Conservation (phyloP, 2,888 invertebrate species). For the Drosophila buzzatii region DNA sequence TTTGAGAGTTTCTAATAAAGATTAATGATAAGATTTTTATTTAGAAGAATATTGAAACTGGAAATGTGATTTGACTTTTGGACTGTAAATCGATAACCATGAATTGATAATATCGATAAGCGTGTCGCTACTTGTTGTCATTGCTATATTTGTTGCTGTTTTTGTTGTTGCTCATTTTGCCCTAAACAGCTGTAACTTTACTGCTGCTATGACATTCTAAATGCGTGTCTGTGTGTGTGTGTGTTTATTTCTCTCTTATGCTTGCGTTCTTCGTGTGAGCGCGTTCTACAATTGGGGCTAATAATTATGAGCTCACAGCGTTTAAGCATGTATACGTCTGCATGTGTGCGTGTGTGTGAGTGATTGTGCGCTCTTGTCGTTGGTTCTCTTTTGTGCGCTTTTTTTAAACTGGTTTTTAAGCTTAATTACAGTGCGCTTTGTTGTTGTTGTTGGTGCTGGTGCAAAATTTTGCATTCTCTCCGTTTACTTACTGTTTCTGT, state of each 20-base stretch:
- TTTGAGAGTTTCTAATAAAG: slow-evolving; percentile 9
- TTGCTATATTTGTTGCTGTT: slow-evolving; percentile 30
- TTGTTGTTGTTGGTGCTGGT: slow-evolving; percentile 31
- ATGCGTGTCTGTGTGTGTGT: slow-evolving; percentile 9
- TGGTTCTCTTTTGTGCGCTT: slow-evolving; percentile 52
- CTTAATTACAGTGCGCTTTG: slow-evolving; percentile 78
- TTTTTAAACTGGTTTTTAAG: slow-evolving; percentile 72
- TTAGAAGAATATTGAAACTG: slow-evolving; percentile 1
- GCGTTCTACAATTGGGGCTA: slow-evolving; percentile 55
- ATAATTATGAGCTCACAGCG: slow-evolving; percentile 55
- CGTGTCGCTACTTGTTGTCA: slow-evolving; percentile 49
- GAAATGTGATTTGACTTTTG: slow-evolving; percentile 2
- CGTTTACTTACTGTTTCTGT: slow-evolving; percentile 50
- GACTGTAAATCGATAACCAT: slow-evolving; percentile 33
- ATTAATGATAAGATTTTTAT: slow-evolving; percentile 11
- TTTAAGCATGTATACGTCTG: slow-evolving; percentile 3
- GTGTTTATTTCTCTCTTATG: slow-evolving; percentile 4
- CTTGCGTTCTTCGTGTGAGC: slow-evolving; percentile 6
- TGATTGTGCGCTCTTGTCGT: slow-evolving; percentile 26
- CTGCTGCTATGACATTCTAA: slow-evolving; percentile 37
- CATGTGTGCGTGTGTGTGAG: slow-evolving; percentile 19
- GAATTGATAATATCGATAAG: slow-evolving; percentile 28
- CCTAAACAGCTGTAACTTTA: slow-evolving; percentile 76
- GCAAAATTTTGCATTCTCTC: slow-evolving; percentile 71
- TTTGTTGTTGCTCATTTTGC: slow-evolving; percentile 50